These are phyloP conservation scores for Frankliniella intonsa DNA, from an alignment of 2,888 invertebrate genomes.

Conservation along the genomic window DNA sequence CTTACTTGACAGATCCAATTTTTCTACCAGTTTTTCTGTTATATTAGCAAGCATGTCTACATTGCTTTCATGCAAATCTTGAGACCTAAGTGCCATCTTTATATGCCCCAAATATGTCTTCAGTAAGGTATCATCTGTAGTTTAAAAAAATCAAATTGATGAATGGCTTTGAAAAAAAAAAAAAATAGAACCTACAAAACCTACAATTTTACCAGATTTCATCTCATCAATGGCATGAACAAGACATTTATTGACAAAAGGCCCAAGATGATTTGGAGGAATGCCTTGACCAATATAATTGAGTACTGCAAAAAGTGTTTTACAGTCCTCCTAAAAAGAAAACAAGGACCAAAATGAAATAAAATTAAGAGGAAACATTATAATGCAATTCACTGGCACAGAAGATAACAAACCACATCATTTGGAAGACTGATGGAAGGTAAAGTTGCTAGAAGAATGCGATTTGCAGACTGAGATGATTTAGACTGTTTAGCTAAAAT, in stretches of 20 bases:
- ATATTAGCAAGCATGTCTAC: background rate
- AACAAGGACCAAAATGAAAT: background rate
- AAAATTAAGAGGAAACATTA: background rate
- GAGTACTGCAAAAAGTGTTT: background rate
- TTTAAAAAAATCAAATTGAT: background rate
- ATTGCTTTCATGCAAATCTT: background rate
- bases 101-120: background rate
- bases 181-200: background rate
- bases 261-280: background rate
- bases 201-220: background rate
- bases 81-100: background rate
- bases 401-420: background rate
- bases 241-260: background rate
- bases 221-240: background rate
- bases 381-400: background rate
- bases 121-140: background rate
- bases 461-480: constrained; percentile 4
- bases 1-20: background rate
- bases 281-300: background rate
- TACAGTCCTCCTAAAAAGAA: background rate
- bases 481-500: background rate
- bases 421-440: background rate
- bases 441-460: background rate
- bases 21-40: background rate
- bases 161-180: background rate